phyloP scores from a whole-genome alignment of 2,797 vertebrate genomes.

The Pipistrellus pipistrellus region DNA sequence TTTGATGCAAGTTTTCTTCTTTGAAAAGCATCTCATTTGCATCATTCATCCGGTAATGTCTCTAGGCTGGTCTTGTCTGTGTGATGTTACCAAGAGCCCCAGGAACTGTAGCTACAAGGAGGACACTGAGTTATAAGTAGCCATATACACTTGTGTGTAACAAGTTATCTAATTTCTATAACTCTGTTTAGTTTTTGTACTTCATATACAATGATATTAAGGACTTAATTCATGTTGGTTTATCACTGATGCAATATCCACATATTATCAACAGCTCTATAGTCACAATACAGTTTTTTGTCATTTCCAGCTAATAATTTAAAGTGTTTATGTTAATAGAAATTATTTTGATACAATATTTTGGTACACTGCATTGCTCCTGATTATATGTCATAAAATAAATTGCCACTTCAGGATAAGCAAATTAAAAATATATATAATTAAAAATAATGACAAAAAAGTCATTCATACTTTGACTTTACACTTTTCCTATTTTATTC shows the following conservation, averaged over 20 bases:
- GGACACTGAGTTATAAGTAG: not conserved
- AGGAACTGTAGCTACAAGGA: not conserved
- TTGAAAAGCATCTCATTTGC: not conserved
- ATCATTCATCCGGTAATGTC: not conserved
- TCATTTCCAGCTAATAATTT: constrained; percentile 12
- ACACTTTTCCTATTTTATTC: not conserved
- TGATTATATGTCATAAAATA: constrained; percentile 44
- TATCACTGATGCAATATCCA: not conserved
- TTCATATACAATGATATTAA: not conserved
- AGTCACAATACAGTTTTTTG: not conserved
- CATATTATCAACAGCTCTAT: not conserved
- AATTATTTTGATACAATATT: not conserved
- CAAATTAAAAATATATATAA: not conserved
- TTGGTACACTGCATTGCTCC: not conserved
- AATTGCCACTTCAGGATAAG: not conserved
- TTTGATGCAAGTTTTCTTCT: not conserved
- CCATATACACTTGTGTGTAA: not conserved
- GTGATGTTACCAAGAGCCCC: not conserved
- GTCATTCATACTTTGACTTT: constrained; percentile 37
- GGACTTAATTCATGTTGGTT: not conserved
- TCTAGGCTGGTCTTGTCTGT: not conserved
- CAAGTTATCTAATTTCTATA: not conserved
- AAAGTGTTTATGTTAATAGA: not conserved
- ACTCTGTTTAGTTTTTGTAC: not conserved
- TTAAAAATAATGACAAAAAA: constrained; percentile 47